Percentiles rank a stretch among this genome's conserved stretches.
These are phyloP conservation scores for Ecliptopera silaceata DNA, from an alignment of 2,888 invertebrate species.

Conservation along the genomic window DNA sequence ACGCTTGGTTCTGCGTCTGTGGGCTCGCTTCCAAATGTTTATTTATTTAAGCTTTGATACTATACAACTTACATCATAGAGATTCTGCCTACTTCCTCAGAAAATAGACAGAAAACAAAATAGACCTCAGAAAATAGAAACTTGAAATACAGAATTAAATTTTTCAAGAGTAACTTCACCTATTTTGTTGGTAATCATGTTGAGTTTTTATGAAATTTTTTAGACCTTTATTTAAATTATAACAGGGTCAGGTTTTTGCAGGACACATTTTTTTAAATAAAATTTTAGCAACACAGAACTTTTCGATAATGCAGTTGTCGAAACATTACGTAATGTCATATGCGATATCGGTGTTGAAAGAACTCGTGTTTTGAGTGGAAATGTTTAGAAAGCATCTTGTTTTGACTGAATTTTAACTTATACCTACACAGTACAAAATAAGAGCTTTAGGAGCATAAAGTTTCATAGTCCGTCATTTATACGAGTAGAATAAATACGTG, in stretches of 20 bases:
- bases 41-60: slow-evolving; percentile 24
- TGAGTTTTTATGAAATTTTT: too few relatives aligned
- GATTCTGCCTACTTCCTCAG: slow-evolving; percentile 3
- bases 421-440: background rate
- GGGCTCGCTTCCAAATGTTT: slow-evolving; percentile 44
- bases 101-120: too few relatives aligned
- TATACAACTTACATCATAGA: background rate
- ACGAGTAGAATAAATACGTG: too few relatives aligned
- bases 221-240: too few relatives aligned
- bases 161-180: too few relatives aligned
- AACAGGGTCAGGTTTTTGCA: background rate
- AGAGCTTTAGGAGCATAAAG: too few relatives aligned
- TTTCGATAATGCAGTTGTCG: slow-evolving; percentile 24
- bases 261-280: background rate
- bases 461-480: too few relatives aligned
- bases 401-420: slow-evolving; percentile 15
- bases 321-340: slow-evolving; percentile 27
- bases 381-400: slow-evolving; percentile 29
- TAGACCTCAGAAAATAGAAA: too few relatives aligned
- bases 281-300: background rate
- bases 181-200: too few relatives aligned
- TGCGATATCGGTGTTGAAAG: slow-evolving; percentile 24
- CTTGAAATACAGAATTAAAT: too few relatives aligned
- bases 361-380: slow-evolving; percentile 31
- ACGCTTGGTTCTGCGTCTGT: slow-evolving; percentile 8